Conservation (phyloP, 2,797 vertebrate species). For the Channa striata region DNA sequence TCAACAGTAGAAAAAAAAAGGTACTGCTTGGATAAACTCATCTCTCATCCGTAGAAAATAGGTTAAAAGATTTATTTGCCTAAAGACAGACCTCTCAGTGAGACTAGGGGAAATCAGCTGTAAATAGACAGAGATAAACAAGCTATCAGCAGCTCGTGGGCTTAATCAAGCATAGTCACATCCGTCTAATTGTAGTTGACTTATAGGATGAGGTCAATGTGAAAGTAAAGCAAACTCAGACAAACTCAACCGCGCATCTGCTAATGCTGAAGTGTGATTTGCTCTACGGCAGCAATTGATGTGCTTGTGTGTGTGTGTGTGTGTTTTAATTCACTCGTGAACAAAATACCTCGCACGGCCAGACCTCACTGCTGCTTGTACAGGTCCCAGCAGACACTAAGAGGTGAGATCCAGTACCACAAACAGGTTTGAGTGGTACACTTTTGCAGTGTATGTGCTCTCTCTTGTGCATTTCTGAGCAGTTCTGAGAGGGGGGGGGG, state of each 20-base stretch:
- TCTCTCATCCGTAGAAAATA: neutral
- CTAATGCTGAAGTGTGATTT: slow-evolving; percentile 11
- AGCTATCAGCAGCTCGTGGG: slow-evolving; percentile 11
- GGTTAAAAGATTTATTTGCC: too few relatives aligned
- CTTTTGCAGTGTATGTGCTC: slow-evolving; percentile 40
- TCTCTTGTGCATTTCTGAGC: slow-evolving; percentile 49
- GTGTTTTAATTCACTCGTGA: slow-evolving; percentile 11
- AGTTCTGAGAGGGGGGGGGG: slow-evolving; percentile 23
- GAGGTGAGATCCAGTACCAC: slow-evolving; percentile 18
- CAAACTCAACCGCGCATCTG: slow-evolving; percentile 1
- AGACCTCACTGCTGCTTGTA: slow-evolving; percentile 21
- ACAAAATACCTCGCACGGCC: slow-evolving; percentile 17
- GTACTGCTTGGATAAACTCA: slow-evolving; percentile 1
- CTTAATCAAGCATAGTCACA: slow-evolving; percentile 19
- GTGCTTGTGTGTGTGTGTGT: neutral
- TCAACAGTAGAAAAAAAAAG: neutral
- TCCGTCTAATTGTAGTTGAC: slow-evolving; percentile 21
- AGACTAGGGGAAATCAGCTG: slow-evolving; percentile 22
- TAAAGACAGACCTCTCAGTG: slow-evolving; percentile 8
- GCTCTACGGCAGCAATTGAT: slow-evolving; percentile 18
- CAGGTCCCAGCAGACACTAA: slow-evolving; percentile 35
- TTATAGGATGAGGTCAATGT: slow-evolving; percentile 6
- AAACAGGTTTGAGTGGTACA: slow-evolving; percentile 34
- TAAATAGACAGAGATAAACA: slow-evolving; percentile 23
- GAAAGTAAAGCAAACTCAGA: slow-evolving; percentile 24